These are phyloP conservation scores for Erebia aethiops DNA, from an alignment of 2,888 invertebrate genomes.

Conservation along the genomic window DNA sequence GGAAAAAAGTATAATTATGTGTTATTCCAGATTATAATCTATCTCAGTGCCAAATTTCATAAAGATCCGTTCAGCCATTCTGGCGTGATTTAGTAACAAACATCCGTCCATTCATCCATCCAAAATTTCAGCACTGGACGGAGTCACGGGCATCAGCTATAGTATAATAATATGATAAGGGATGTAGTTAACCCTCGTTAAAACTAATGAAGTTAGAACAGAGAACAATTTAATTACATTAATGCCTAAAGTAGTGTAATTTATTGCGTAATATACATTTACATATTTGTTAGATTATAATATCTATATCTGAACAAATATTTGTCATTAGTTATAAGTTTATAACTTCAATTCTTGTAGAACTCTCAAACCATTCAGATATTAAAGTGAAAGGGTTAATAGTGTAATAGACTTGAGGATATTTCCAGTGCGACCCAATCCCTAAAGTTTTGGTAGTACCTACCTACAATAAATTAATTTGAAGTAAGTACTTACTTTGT, in stretches of 20 bases:
- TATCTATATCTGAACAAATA: background rate
- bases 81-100: no score
- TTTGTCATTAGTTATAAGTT: conserved; percentile 1
- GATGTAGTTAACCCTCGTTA: background rate
- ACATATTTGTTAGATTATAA: background rate
- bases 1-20: no score
- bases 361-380: conserved; percentile 1
- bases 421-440: background rate
- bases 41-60: no score
- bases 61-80: no score
- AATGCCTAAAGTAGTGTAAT: background rate
- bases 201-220: background rate
- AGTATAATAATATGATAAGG: no score
- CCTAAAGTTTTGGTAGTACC: background rate
- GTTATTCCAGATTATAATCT: no score
- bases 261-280: background rate
- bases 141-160: no score
- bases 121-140: no score
- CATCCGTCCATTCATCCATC: no score
- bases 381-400: conserved; percentile 19
- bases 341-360: background rate
- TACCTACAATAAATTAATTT: background rate
- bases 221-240: background rate
- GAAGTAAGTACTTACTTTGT: conserved; percentile 1
- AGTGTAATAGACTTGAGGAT: conserved; percentile 1